Evolutionary conservation across 2,888 invertebrate species (phyloP), one percentile per base, ranked within the genome.

Genomic region (Homarus gammarus): DNA sequence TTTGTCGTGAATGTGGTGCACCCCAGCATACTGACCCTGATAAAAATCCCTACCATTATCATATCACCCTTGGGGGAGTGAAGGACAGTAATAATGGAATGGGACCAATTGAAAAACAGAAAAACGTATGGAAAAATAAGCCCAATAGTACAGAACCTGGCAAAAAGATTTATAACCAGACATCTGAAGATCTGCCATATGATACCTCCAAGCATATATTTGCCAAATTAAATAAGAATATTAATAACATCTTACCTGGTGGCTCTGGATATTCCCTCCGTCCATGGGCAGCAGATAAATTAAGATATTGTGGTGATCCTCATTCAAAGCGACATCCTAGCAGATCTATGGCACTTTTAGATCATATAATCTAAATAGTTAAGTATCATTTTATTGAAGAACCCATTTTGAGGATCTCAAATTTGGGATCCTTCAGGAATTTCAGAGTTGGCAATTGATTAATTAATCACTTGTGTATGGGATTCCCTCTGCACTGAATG

Each of bases 331-430:
- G 88, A 56, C 78, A 64, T 56, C 88, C 88, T 33, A 84, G 78
- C 56, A 84, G 33, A 70, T 89, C 88, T 3, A 89, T 89, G 88
- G 88, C 88, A 36, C 44, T 89, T n/a, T 27, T 89, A 22, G 88
- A 89, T 51, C 84, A 89, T 56, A 27, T 89, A 18, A 49, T 84
- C 2, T 84, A 36, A 72, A 22, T 2, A 36, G 75, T 0, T 15
- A 56, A 56, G 51, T n/a, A n/a, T n/a, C n/a, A n/a, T n/a, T n/a
- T n/a, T n/a, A n/a, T n/a, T n/a, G n/a, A n/a, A n/a, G n/a, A n/a
- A n/a, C n/a, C n/a, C n/a, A n/a, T n/a, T n/a, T n/a, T n/a, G n/a
- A n/a, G n/a, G n/a, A n/a, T n/a, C n/a, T n/a, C n/a, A n/a, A n/a
- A n/a, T n/a, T n/a, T n/a, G n/a, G n/a, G n/a, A n/a, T n/a, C n/a